phyloP scores from a whole-genome alignment of 2,113 vertebrate genomes.

The Lontra canadensis region DNA sequence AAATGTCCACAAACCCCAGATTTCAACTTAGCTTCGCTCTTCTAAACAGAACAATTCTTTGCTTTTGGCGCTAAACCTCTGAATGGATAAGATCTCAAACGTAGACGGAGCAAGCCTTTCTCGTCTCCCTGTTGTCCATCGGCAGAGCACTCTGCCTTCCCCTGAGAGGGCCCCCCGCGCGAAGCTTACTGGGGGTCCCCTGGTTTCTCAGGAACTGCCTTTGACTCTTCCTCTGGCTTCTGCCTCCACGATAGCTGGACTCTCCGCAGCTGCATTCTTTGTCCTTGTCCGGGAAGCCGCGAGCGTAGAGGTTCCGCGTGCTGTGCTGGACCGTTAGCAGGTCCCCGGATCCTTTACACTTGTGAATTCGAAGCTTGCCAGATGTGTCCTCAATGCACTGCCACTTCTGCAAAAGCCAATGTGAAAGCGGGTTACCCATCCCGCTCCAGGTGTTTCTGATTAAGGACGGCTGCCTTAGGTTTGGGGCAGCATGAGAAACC shows the following conservation, averaged over 20 bases:
- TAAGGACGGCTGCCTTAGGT: not conserved
- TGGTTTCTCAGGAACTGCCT: slow-evolving; percentile 88
- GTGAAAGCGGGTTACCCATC: not conserved
- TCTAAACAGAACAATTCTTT: not conserved
- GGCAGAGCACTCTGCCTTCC: not conserved
- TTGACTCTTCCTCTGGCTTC: slow-evolving; percentile 88
- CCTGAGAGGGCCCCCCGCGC: rapidly evolving
- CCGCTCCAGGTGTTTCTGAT: not conserved
- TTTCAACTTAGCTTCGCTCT: not conserved
- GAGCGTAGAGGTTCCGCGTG: slow-evolving; percentile 88
- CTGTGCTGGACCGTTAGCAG: slow-evolving; percentile 89
- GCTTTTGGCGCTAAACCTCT: not conserved
- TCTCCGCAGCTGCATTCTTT: slow-evolving; percentile 90
- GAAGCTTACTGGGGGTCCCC: slow-evolving; percentile 89
- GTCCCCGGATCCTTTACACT: slow-evolving; percentile 92
- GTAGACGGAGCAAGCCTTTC: not conserved
- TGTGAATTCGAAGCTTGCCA: slow-evolving; percentile 97
- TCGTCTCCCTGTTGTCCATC: not conserved
- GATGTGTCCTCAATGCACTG: slow-evolving; percentile 95
- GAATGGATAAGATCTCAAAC: not conserved
- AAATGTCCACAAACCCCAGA: slow-evolving; percentile 16
- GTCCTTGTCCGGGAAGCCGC: slow-evolving; percentile 86
- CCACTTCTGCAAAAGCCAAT: slow-evolving; percentile 90
- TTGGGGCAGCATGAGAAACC: not conserved
- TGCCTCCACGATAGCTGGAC: slow-evolving; percentile 82